Evolutionary conservation across 1,140 invertebrate species (phyloP).

Genomic region (Trichonephila inaurata): DNA sequence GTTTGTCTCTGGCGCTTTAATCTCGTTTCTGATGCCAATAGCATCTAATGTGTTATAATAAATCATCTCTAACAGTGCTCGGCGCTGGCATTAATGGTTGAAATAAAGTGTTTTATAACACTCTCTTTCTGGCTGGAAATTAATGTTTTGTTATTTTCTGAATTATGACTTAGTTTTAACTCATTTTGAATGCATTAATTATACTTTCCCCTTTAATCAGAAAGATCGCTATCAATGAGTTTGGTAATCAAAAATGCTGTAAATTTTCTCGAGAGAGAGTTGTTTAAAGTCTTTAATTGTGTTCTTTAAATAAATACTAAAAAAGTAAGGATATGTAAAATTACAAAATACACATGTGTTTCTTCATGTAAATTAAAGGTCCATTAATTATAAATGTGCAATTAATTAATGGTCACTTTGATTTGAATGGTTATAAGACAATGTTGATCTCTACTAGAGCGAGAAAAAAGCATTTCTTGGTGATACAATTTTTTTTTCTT

Average conservation of each 20-base stretch:
- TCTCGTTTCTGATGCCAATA: neutral
- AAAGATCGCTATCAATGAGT: neutral
- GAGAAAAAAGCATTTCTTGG: too few relatives aligned
- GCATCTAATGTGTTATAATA: neutral
- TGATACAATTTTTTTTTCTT: too few relatives aligned
- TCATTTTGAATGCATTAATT: neutral
- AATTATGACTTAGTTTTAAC: neutral
- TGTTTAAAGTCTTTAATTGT: neutral
- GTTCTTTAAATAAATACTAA: neutral
- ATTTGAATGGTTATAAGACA: too few relatives aligned
- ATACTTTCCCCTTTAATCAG: neutral
- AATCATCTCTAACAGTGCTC: neutral
- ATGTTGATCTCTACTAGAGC: too few relatives aligned
- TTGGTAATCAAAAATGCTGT: neutral
- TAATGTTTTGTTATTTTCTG: neutral
- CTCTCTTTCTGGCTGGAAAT: neutral
- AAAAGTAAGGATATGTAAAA: neutral
- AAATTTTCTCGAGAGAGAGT: neutral
- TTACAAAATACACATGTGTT: neutral
- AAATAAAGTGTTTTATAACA: neutral
- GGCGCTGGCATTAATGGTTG: neutral
- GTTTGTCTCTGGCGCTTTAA: neutral
- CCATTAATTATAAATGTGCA: too few relatives aligned
- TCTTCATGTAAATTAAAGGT: too few relatives aligned
- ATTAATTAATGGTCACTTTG: too few relatives aligned